Evolutionary conservation across 2,888 invertebrate genomes (phyloP).

Genomic region (Heliconius ethilla): DNA sequence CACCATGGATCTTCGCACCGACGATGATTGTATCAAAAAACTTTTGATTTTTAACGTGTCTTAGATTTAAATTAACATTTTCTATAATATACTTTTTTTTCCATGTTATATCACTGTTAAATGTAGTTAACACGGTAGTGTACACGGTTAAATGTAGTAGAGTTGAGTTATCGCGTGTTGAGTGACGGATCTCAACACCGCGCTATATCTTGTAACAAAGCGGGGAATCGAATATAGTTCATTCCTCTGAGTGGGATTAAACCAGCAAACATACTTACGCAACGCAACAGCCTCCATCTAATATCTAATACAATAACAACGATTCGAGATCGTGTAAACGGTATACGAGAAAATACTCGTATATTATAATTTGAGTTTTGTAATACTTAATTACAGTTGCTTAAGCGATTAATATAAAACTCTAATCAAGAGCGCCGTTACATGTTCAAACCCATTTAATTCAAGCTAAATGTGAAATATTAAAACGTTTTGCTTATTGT

Average conservation of each 20-base stretch:
- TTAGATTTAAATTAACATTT: no score
- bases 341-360: background rate
- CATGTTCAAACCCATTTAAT: slow-evolving; percentile 38
- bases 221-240: no score
- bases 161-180: no score
- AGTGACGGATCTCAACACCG: no score
- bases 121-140: no score
- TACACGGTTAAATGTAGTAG: no score
- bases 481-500: slow-evolving; percentile 33
- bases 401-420: slow-evolving; percentile 50
- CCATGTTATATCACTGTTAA: no score
- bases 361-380: slow-evolving; percentile 51
- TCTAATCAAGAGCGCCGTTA: slow-evolving; percentile 44
- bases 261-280: background rate
- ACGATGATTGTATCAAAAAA: no score
- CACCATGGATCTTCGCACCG: no score
- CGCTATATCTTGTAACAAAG: no score
- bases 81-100: no score
- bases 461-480: slow-evolving; percentile 32
- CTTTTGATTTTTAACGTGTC: no score
- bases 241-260: background rate
- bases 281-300: background rate
- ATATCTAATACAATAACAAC: background rate
- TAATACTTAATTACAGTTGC: slow-evolving; percentile 55
- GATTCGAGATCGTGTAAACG: slow-evolving; percentile 45